A percentile compares a stretch with the other conserved stretches of the same genome.
phyloP scores from a whole-genome alignment of 2,113 vertebrate genomes.

The Nestor notabilis region DNA sequence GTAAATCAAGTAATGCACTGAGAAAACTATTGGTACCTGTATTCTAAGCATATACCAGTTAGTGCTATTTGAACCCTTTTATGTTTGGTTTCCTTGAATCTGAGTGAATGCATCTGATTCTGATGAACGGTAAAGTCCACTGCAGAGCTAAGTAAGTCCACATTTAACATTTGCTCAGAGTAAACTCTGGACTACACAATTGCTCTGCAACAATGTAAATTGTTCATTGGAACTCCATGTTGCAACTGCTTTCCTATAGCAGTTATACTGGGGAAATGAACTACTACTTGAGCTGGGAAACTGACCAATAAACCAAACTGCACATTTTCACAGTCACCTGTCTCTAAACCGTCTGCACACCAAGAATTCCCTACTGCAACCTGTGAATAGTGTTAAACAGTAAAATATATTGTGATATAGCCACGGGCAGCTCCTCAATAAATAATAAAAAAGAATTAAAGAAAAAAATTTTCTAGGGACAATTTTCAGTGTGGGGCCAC shows the following conservation, averaged over 20 bases:
- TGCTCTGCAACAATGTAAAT: background rate
- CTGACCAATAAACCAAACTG: background rate
- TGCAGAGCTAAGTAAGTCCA: background rate
- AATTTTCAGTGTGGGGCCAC: background rate
- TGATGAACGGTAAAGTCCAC: background rate
- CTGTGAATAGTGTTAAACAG: background rate
- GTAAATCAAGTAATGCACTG: background rate
- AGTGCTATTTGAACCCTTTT: background rate
- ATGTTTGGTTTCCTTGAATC: background rate
- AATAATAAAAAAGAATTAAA: background rate
- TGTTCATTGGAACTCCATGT: background rate
- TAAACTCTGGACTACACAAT: background rate
- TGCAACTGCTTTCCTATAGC: background rate
- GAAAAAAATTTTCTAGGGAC: background rate
- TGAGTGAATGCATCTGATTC: background rate
- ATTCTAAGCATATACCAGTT: background rate
- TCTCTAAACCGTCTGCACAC: background rate
- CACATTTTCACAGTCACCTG: background rate
- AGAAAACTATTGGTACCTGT: background rate
- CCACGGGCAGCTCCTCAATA: background rate
- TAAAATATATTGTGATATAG: background rate
- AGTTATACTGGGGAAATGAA: background rate
- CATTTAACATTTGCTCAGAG: background rate
- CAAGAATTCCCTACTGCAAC: background rate
- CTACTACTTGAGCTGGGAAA: background rate